Evolutionary conservation across 92 coral and sea anemone genomes (phyloP).

Genomic region (Muricea muricata): DNA sequence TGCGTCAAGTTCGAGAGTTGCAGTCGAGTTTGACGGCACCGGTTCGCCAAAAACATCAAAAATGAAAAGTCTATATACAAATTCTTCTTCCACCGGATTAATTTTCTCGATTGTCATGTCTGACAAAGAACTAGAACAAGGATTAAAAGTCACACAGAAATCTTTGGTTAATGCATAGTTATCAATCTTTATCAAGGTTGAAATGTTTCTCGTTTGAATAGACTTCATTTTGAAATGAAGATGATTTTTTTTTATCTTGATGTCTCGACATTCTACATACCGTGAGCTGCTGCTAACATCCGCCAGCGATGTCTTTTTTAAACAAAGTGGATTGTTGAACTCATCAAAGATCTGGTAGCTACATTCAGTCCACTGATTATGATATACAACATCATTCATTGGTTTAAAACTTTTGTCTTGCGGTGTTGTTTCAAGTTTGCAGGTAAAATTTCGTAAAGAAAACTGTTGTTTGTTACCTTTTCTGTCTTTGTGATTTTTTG

Average conservation of each 20-base stretch:
- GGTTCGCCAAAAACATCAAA: slow-evolving; percentile 41
- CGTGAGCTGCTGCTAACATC: slow-evolving; percentile 13
- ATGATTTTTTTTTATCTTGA: slow-evolving; percentile 2
- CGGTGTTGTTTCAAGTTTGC: slow-evolving; percentile 28
- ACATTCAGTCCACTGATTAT: slow-evolving; percentile 39
- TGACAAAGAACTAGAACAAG: slow-evolving; percentile 22
- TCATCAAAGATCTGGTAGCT: slow-evolving; percentile 1
- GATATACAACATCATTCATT: slow-evolving; percentile 6
- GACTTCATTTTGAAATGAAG: slow-evolving; percentile 27
- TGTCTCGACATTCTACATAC: background rate
- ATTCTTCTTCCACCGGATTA: background rate
- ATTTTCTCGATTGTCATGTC: slow-evolving; percentile 17
- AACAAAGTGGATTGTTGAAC: background rate
- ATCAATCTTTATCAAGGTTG: background rate
- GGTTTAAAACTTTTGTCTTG: slow-evolving; percentile 30
- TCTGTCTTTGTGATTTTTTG: too few relatives aligned
- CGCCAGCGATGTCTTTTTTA: background rate
- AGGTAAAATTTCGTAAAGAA: slow-evolving; percentile 6
- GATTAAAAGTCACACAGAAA: slow-evolving; percentile 4
- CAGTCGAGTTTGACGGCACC: background rate
- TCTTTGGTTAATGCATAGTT: background rate
- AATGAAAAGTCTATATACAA: background rate
- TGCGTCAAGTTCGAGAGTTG: slow-evolving; percentile 10
- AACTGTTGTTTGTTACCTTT: background rate
- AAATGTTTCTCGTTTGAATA: slow-evolving; percentile 3